Evolutionary conservation across 2,888 invertebrate species (phyloP).

Genomic region (Choristoneura rosaceana): DNA sequence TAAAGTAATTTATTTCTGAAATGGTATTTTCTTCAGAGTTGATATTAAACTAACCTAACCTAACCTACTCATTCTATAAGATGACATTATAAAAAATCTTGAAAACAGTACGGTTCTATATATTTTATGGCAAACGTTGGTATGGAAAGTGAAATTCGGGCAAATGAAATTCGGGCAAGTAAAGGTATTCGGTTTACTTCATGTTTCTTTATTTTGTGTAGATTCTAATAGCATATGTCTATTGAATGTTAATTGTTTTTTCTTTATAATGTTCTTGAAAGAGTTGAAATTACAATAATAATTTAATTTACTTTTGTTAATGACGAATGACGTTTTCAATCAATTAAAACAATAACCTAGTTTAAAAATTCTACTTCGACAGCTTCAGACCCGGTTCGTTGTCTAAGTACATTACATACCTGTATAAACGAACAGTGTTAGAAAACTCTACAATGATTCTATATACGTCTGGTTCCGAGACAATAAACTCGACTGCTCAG

Average conservation of each 20-base stretch:
- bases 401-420: slow-evolving; percentile 20
- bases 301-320: slow-evolving; percentile 10
- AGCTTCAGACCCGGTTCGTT: slow-evolving; percentile 20
- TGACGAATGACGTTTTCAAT: slow-evolving; percentile 5
- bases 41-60: too few species aligned
- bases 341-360: background rate
- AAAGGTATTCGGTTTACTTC: too few species aligned
- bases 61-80: too few species aligned
- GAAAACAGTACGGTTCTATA: too few species aligned
- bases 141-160: too few species aligned
- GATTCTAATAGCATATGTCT: background rate
- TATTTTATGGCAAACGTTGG: too few species aligned
- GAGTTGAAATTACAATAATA: slow-evolving; percentile 3
- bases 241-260: background rate
- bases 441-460: slow-evolving; percentile 52
- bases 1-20: too few species aligned
- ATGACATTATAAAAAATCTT: too few species aligned
- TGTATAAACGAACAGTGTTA: slow-evolving; percentile 44
- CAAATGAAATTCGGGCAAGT: too few species aligned
- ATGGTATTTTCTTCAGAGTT: too few species aligned
- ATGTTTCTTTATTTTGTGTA: background rate
- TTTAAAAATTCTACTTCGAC: background rate
- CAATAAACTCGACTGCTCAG: slow-evolving; percentile 47
- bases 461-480: slow-evolving; percentile 52
- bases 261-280: background rate